phyloP scores from a whole-genome alignment of 2,113 vertebrate genomes.

The Corythornis madagascariensis region DNA sequence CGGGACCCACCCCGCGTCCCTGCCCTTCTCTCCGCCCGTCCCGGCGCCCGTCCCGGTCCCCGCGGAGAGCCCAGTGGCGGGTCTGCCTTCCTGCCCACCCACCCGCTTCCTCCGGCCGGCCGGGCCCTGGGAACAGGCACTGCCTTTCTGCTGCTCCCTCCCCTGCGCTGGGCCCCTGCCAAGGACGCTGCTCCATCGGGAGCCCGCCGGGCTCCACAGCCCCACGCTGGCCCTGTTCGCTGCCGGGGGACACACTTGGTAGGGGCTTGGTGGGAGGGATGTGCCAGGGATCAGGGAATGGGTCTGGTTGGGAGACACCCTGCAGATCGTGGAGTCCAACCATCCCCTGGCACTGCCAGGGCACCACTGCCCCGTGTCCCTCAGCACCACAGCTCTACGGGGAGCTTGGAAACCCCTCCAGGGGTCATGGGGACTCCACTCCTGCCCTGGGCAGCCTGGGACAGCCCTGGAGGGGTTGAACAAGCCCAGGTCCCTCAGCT shows the following conservation, averaged over 20 bases:
- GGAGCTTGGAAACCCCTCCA: no score
- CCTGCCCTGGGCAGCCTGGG: no score
- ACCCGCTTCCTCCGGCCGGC: background rate
- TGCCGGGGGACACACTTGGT: background rate
- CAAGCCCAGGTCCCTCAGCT: no score
- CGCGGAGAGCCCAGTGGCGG: background rate
- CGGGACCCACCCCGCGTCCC: background rate
- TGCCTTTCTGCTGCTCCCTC: background rate
- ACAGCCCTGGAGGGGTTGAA: no score
- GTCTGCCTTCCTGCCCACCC: conserved; percentile 43
- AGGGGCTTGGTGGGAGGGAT: background rate
- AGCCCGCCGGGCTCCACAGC: background rate
- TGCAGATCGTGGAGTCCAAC: background rate
- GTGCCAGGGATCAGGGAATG: background rate
- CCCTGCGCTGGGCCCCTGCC: background rate
- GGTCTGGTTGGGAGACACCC: background rate
- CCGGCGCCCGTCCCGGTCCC: background rate
- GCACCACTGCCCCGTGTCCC: no score
- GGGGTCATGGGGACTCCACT: no score
- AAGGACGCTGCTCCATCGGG: background rate
- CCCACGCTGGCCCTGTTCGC: background rate
- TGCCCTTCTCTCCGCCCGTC: background rate
- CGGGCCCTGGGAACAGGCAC: background rate
- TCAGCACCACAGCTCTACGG: no score
- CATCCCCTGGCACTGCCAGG: no score